Base-by-base conservation (phyloP, 2,113 vertebrate species). In the Gobiocypris rarus region DNA sequence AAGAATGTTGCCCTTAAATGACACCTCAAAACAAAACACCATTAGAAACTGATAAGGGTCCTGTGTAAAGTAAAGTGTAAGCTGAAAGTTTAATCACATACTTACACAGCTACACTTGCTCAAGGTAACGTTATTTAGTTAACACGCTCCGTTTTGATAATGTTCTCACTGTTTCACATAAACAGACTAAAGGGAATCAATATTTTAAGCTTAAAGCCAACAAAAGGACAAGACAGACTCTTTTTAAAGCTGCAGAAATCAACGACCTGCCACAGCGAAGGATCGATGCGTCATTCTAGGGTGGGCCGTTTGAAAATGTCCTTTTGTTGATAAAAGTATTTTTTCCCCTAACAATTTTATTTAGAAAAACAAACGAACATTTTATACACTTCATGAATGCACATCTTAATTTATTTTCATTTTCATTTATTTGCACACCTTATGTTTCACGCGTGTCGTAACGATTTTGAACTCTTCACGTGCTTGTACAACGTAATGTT, bases 131-230 rank as follows among this genome's bases (percentile, higher is more conserved):
- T 58, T 22, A 76, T 70, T 7, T 43, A 10, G 17, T 10, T 69
- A 67, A 38, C 8, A 69, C 13, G 31, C 2, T 71, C 38, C 2
- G 38, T 11, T 43, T 43, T 38, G 67, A 2, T 13, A 22, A n/a
- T 70, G 34, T 70, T 58, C 9, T 75, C 15, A 34, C 50, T 4
- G 31, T 45, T 26, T 69, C 38, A 50, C 14, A 59, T 22, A 43
- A 59, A 50, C 48, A 50, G 13, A 50, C 48, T 28, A 61, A 22
- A 52, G 4, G 19, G 52, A 24, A 76, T 84, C 43, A 9, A 78
- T 45, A 13, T 61, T 85, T n/a, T 50, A 13, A 63, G 28, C 59
- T 84, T 4, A 77, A 69, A 69, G 61, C 22, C 28, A 63, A 19
- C 58, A 43, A 26, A 65, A 22, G 22, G 22, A 65, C 9, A 69